phyloP scores from a whole-genome alignment of 1,140 invertebrate species.

The Acromyrmex charruanus region DNA sequence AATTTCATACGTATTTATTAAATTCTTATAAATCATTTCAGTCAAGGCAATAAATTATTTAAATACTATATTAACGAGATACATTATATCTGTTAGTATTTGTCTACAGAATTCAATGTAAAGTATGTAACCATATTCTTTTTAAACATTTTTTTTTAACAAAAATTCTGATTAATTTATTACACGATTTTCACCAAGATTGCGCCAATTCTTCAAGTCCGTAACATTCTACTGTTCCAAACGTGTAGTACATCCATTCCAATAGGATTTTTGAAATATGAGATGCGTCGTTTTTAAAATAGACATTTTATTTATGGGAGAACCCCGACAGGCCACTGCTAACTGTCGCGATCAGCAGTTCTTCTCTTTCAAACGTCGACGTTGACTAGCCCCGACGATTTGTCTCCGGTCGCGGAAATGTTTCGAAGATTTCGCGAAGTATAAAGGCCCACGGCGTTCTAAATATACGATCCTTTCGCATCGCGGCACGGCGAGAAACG shows the following conservation, averaged over 20 bases:
- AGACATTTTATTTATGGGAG: constrained; percentile 57
- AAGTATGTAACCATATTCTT: neutral
- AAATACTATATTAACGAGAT: no score
- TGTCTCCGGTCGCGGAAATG: constrained; percentile 58
- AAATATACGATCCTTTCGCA: constrained; percentile 50
- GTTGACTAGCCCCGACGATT: constrained; percentile 58
- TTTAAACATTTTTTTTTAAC: neutral
- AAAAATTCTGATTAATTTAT: neutral
- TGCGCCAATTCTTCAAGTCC: neutral
- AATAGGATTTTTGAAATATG: constrained; percentile 61
- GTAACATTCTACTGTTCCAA: neutral
- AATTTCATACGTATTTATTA: neutral
- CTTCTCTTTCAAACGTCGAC: constrained; percentile 50
- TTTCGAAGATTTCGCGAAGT: constrained; percentile 50
- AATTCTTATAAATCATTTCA: constrained; percentile 5
- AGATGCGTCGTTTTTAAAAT: constrained; percentile 60
- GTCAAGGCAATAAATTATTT: neutral
- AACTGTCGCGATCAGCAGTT: constrained; percentile 56
- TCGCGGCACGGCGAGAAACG: constrained; percentile 26
- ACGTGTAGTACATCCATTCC: constrained; percentile 6
- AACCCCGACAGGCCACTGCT: constrained; percentile 38
- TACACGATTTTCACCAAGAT: neutral
- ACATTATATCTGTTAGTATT: neutral
- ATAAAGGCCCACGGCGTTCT: constrained; percentile 47
- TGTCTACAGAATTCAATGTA: neutral